Evolutionary conservation across 2,113 vertebrate genomes (phyloP).

Genomic region (Arothron firmamentum): DNA sequence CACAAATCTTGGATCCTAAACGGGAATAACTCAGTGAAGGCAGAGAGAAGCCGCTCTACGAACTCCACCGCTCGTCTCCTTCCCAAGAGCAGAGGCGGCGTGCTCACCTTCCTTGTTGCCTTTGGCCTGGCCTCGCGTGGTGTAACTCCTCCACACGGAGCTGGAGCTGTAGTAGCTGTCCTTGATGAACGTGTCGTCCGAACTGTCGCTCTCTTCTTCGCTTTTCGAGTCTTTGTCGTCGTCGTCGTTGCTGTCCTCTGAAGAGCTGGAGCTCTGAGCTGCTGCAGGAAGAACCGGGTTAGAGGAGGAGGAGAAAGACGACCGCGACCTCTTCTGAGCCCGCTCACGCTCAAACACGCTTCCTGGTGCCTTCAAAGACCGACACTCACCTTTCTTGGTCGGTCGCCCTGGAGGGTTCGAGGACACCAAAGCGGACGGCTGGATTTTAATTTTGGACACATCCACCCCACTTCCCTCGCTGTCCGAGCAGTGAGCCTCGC

Average conservation of each 20-base stretch:
- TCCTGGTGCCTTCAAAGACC: too few species aligned
- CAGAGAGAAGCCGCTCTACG: too few species aligned
- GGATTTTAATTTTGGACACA: constrained; percentile 74
- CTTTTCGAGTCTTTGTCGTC: constrained; percentile 86
- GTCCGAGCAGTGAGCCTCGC: constrained; percentile 87
- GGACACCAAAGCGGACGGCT: constrained; percentile 58
- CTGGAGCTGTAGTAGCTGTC: constrained; percentile 84
- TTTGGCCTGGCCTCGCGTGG: constrained; percentile 89
- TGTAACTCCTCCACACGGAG: constrained; percentile 94
- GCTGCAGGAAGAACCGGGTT: neutral
- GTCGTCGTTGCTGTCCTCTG: constrained; percentile 75
- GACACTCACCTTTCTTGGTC: constrained; percentile 47
- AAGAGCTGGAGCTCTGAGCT: constrained; percentile 61
- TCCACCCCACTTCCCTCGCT: constrained; percentile 96
- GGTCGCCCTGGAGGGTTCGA: constrained; percentile 45
- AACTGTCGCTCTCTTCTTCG: constrained; percentile 92
- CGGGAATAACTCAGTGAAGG: neutral
- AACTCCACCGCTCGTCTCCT: too few species aligned
- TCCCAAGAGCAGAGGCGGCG: too few species aligned
- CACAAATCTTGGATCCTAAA: neutral
- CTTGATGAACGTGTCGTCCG: constrained; percentile 93
- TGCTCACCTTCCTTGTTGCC: constrained; percentile 83
- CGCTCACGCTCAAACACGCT: too few species aligned
- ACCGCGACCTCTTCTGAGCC: neutral
- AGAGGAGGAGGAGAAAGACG: neutral